A percentile compares a stretch with the other conserved stretches of the same genome.
phyloP scores from a whole-genome alignment of 2,888 invertebrate species.

The Melanotus villosus region DNA sequence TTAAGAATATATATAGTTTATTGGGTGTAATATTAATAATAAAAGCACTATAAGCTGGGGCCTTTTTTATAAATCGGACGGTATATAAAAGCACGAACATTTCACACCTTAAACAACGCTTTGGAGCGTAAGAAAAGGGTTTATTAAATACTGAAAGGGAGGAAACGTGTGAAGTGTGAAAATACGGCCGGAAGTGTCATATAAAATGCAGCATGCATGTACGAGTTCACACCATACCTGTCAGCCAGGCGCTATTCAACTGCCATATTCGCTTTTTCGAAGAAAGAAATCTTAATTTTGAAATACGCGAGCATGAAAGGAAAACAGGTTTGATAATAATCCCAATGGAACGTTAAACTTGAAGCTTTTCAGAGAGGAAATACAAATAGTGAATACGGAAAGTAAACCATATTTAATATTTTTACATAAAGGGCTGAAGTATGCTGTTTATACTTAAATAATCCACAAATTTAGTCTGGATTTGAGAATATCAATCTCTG shows the following conservation, averaged over 20 bases:
- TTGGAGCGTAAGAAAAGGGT: constrained; percentile 37
- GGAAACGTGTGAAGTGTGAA: constrained; percentile 46
- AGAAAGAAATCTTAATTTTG: constrained; percentile 25
- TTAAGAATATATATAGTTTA: too few relatives aligned
- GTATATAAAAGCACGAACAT: constrained; percentile 39
- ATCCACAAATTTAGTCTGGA: too few relatives aligned
- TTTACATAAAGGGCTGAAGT: too few relatives aligned
- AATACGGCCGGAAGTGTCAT: constrained; percentile 46
- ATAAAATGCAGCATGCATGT: constrained; percentile 42
- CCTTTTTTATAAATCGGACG: too few relatives aligned
- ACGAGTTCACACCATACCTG: constrained; percentile 37
- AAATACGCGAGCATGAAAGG: neutral
- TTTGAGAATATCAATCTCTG: too few relatives aligned
- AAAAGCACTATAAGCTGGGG: too few relatives aligned
- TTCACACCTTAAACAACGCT: constrained; percentile 44
- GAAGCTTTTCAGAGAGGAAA: too few relatives aligned
- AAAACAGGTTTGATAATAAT: neutral
- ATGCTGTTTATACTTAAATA: too few relatives aligned
- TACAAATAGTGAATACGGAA: too few relatives aligned
- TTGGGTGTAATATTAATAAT: too few relatives aligned
- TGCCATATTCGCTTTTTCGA: constrained; percentile 32
- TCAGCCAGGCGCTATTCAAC: constrained; percentile 31
- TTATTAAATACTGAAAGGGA: constrained; percentile 47
- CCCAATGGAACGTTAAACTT: too few relatives aligned
- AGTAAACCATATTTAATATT: too few relatives aligned